Evolutionary conservation across 2,797 vertebrate species (phyloP).

Genomic region (Dendrocincla tyrannina): DNA sequence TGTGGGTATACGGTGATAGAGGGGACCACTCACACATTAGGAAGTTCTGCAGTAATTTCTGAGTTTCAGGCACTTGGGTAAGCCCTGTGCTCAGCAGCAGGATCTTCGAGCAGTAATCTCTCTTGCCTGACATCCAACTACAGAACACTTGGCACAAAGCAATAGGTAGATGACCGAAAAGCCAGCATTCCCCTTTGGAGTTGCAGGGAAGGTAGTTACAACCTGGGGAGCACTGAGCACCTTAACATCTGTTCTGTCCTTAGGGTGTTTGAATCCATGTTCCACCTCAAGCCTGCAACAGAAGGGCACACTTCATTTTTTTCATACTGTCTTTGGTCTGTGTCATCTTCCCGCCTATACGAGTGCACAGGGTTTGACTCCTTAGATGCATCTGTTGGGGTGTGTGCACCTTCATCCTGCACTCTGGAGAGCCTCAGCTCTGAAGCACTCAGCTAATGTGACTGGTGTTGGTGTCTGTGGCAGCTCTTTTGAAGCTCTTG

Average conservation of each 20-base stretch:
- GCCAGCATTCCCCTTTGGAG: accelerated
- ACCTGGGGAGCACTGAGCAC: not conserved
- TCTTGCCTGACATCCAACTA: accelerated
- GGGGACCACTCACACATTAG: accelerated
- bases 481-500: not conserved
- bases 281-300: not conserved
- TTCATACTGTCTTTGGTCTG: accelerated
- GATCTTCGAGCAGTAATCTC: not conserved
- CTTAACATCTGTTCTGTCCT: not conserved
- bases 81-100: not conserved
- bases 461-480: not conserved
- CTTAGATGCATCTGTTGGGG: not conserved
- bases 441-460: not conserved
- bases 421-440: not conserved
- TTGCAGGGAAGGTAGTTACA: not conserved
- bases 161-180: not conserved
- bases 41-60: not conserved
- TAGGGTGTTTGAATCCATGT: not conserved
- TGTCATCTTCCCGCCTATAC: not conserved
- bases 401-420: not conserved
- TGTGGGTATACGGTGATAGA: not conserved
- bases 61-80: accelerated
- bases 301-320: accelerated
- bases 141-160: not conserved
- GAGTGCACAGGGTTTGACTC: not conserved